Conservation (phyloP, 23 tunicate genomes). For the Ascidia mentula region DNA sequence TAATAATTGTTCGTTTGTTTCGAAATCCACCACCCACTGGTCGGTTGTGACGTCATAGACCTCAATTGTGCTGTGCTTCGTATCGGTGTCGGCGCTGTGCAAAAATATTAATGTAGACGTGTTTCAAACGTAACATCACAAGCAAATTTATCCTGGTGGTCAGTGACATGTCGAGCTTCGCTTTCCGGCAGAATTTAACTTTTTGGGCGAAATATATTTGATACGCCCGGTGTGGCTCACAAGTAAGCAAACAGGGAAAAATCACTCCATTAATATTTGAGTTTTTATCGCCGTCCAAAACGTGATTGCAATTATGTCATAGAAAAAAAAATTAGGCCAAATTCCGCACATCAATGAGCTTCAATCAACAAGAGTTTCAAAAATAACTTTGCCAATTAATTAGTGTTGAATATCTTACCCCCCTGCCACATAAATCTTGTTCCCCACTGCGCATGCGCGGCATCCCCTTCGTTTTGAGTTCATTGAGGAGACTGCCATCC, state of each 20-base stretch:
- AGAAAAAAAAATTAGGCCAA: too few species aligned
- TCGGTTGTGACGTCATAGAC: background rate
- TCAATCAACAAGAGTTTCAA: too few species aligned
- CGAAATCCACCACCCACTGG: slow-evolving; percentile 6
- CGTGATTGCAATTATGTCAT: too few species aligned
- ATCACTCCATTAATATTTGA: background rate
- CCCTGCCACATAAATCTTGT: slow-evolving; percentile 14
- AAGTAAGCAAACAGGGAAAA: background rate
- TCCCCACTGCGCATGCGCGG: slow-evolving; percentile 28
- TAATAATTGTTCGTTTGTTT: slow-evolving; percentile 4
- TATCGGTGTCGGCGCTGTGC: slow-evolving; percentile 3
- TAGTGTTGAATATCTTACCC: background rate
- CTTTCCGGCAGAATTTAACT: too few species aligned
- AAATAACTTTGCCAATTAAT: background rate
- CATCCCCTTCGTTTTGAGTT: slow-evolving; percentile 6
- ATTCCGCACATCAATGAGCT: too few species aligned
- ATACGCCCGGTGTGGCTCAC: too few species aligned
- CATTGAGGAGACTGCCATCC: background rate
- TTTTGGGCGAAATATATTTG: too few species aligned
- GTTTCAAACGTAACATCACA: too few species aligned
- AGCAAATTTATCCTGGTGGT: too few species aligned
- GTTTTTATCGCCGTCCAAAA: background rate
- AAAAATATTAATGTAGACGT: background rate
- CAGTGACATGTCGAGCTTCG: too few species aligned
- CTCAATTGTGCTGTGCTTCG: slow-evolving; percentile 15